phyloP scores from a whole-genome alignment of 2,797 vertebrate genomes.

The Myripristis jacobus region DNA sequence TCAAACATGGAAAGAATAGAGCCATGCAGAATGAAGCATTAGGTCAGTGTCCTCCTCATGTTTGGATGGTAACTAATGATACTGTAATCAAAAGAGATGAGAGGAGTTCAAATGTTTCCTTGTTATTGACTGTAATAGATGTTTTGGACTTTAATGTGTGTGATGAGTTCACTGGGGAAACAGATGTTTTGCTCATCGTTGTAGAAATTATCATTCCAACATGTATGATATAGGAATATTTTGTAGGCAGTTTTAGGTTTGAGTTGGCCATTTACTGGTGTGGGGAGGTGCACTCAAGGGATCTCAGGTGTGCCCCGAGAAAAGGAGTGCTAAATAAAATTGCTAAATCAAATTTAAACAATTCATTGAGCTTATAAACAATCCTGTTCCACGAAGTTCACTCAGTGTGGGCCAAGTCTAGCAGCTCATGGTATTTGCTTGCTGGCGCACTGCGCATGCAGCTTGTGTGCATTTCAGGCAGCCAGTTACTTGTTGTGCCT shows the following conservation, averaged over 20 bases:
- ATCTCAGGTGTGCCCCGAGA: slow-evolving; percentile 23
- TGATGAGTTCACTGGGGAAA: slow-evolving; percentile 55
- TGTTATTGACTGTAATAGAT: slow-evolving; percentile 42
- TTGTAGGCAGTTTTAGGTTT: slow-evolving; percentile 14
- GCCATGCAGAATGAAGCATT: slow-evolving; percentile 60
- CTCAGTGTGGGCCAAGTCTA: background rate
- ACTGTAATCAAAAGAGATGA: slow-evolving; percentile 62
- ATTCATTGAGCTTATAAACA: slow-evolving; percentile 16
- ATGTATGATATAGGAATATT: slow-evolving; percentile 28
- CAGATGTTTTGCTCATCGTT: slow-evolving; percentile 48
- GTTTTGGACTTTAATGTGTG: slow-evolving; percentile 30
- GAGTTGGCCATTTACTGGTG: slow-evolving; percentile 7
- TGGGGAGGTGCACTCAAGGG: background rate
- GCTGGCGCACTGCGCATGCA: background rate
- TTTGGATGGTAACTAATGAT: slow-evolving; percentile 70
- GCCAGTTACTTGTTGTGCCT: slow-evolving; percentile 1
- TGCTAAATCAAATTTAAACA: slow-evolving; percentile 16
- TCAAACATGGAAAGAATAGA: slow-evolving; percentile 74
- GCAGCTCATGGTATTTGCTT: slow-evolving; percentile 12
- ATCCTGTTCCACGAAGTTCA: background rate
- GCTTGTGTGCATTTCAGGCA: slow-evolving; percentile 7
- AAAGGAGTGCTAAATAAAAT: slow-evolving; percentile 3
- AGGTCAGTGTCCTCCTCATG: slow-evolving; percentile 66
- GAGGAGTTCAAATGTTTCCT: slow-evolving; percentile 52
- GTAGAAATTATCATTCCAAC: slow-evolving; percentile 26